These are phyloP conservation scores for Apus apus DNA, from an alignment of 2,113 vertebrate genomes.

Conservation along the genomic window DNA sequence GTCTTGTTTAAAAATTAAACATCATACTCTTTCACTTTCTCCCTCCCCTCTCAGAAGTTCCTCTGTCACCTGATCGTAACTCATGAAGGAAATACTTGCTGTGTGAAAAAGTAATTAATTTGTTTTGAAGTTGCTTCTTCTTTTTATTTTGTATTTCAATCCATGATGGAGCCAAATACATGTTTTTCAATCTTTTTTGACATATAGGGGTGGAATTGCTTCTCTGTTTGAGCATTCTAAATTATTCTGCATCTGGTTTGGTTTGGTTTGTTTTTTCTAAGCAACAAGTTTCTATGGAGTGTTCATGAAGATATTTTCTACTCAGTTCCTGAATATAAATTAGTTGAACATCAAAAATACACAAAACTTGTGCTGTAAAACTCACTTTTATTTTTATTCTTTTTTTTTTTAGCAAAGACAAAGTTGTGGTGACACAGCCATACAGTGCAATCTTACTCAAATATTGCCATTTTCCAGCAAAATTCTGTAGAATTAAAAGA, in stretches of 20 bases:
- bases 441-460: neutral
- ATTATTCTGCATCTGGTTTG: neutral
- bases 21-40: neutral
- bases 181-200: neutral
- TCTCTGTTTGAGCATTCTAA: neutral
- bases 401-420: neutral
- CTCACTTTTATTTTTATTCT: too few species aligned
- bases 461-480: neutral
- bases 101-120: neutral
- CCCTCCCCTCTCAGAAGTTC: neutral
- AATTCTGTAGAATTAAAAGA: neutral
- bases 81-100: neutral
- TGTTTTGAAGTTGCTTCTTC: neutral
- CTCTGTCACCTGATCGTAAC: neutral
- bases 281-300: neutral
- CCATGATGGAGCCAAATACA: neutral
- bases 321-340: neutral
- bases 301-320: neutral
- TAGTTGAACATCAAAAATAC: neutral
- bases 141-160: neutral
- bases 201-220: accelerated
- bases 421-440: neutral
- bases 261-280: neutral
- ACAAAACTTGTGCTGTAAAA: neutral
- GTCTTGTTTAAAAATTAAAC: neutral